Percentiles rank a stretch among this genome's conserved stretches.
These are phyloP conservation scores for Physella acuta DNA, from an alignment of 1,140 invertebrate genomes.

Conservation along the genomic window DNA sequence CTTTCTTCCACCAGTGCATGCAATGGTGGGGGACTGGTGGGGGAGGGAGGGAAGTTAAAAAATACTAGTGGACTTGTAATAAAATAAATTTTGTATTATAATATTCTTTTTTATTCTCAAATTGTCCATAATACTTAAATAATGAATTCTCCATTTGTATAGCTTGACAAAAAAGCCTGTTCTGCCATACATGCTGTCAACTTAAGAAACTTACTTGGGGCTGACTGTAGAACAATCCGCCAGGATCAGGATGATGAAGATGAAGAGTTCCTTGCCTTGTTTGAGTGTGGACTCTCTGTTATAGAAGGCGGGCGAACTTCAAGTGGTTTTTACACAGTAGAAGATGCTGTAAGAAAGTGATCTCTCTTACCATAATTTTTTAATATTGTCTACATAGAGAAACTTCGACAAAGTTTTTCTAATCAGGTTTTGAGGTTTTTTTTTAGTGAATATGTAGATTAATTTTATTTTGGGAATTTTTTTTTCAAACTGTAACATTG, in stretches of 20 bases:
- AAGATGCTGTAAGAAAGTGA: conserved; percentile 63
- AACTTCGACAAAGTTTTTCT: neutral
- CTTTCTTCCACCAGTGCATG: too few relatives aligned
- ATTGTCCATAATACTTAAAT: neutral
- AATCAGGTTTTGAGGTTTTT: neutral
- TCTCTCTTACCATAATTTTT: neutral
- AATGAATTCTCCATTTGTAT: neutral
- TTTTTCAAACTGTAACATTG: neutral
- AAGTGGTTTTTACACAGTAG: conserved; percentile 96
- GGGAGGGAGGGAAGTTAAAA: too few relatives aligned
- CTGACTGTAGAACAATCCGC: conserved; percentile 92
- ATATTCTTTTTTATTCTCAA: neutral
- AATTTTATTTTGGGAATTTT: neutral
- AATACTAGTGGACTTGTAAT: too few relatives aligned
- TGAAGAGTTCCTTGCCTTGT: conserved; percentile 91
- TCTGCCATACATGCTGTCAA: conserved; percentile 99
- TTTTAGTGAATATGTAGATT: neutral
- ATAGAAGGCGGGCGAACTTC: conserved; percentile 95
- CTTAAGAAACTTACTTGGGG: conserved; percentile 91
- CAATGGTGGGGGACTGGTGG: too few relatives aligned
- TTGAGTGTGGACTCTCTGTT: conserved; percentile 90
- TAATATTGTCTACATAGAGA: neutral
- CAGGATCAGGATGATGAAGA: conserved; percentile 97
- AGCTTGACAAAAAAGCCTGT: conserved; percentile 95
- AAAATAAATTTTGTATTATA: neutral